Base-by-base conservation (phyloP, 2,888 invertebrate species). In the Ommatoiulus sabulosus region DNA sequence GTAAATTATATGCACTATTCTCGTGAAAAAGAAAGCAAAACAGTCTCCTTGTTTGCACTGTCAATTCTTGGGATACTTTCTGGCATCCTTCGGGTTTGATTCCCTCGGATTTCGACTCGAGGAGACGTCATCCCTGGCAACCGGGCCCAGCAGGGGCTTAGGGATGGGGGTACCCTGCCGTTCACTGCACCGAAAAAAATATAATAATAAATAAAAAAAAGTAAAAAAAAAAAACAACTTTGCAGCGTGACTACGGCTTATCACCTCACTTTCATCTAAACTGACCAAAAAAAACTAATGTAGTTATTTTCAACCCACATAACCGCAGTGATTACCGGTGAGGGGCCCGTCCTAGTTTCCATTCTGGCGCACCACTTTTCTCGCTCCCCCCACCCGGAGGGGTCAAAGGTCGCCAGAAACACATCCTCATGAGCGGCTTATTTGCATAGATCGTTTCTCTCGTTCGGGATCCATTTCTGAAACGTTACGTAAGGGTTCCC, bases 281-380 rank as follows among this genome's bases (percentile, higher is more conserved):
- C 80, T 80, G 80, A 80, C 80, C 80, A 80, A 80, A 35, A 80
- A 24, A 72, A 80, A 35, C 80, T 43, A 80, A 80, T 80, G 80
- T 80, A 80, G 80, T 80, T 80, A 80, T 80, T 80, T 80, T 80
- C 80, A 80, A 80, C 80, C 80, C 80, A 80, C 80, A 80, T 80
- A 80, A 80, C 80, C 35, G 80, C 80, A 24, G 80, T 80, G 80
- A 80, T 80, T 80, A 80, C 80, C 80, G 80, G 80, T 80, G 80
- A 80, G 80, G 80, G 80, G 80, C 80, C 80, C 80, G 80, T 80
- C 80, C 80, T 80, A 80, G 80, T 80, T 80, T 80, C 80, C 80
- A 80, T 80, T 80, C 80, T 80, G 35, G 80, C 80, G 80, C 35
- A 35, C 35, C 35, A 35, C 80, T 80, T 80, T 80, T 80, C 72